Evolutionary conservation across 35 echinoderm and acorn worm genomes (phyloP), one percentile per base, ranked within the genome.

Genomic region (Ophioderma brevispina): DNA sequence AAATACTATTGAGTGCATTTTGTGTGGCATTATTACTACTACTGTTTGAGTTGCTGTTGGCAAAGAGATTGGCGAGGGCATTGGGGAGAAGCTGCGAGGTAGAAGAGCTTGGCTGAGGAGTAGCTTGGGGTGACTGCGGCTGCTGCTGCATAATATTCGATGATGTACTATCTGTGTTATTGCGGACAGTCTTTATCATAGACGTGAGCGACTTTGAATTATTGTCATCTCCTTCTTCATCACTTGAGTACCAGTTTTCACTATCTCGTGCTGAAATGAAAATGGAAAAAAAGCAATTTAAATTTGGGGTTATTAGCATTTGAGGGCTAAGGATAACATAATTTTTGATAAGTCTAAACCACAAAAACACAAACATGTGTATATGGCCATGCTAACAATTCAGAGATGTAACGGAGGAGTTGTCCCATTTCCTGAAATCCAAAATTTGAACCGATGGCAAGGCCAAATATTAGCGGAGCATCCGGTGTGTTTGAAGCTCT

Each of bases 171-270:
- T 39, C 40, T 81, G 21, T 8, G 33, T 39, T 31, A 10, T 38
- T 82, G 37, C 82, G 31, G 46, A 85, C 82, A 85, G 40, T 55
- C 55, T 85, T 83, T 49, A 76, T 87, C 11, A 46, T 30, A 32
- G 6, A 75, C 23, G 85, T 25, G 32, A 87, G 70, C 1, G 64
- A 30, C 23, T n/a, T 63, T 5, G 42, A 32, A 40, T 76, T 35
- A 2, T 46, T 76, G 36, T 37, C 76, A 30, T 50, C 56, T 13
- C 89, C 90, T n/a, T 96, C 94, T 87, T 96, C 94, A 81, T 96
- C 94, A 82, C 94, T 96, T 70, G 94, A 96, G 85, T 96, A 96
- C 94, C 94, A 96, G 37, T 82, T 92, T n/a, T 92, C 94, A 31
- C 92, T 91, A 21, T 78, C 87, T 82, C 87, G 91, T 78, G 90